Evolutionary conservation across 1,140 invertebrate species (phyloP), one percentile per base, ranked within the genome.

Genomic region (Oryzaephilus surinamensis): DNA sequence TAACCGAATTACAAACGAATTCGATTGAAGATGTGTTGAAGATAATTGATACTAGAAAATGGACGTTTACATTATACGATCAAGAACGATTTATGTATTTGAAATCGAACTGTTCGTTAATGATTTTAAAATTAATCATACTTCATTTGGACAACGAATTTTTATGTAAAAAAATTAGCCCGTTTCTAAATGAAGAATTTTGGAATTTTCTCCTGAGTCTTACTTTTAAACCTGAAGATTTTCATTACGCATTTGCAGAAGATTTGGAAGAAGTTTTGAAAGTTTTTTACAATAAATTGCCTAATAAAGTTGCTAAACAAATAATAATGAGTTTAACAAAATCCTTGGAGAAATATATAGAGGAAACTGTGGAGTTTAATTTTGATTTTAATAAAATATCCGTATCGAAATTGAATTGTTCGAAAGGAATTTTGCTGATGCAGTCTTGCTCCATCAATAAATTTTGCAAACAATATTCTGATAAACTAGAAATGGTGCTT

Each of bases 61-160:
- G 40, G 45, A 32, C 17, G 3, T 45, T 41, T 23, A 51, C 45
- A 10, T 16, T 23, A 6, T 32, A 42, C 4, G 43, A 55, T 14
- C 45, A 46, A 20, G 33, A 45, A 33, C 27, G 29, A 36, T 58
- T 45, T 38, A 14, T 20, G 10, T 24, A 4, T 4, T 24, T 24
- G 11, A 47, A 42, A 45, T 45, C 28, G 7, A 26, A 14, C 10
- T 47, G 38, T 27, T 27, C 36, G 23, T 13, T 30, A 24, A 41
- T 42, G 7, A 43, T 50, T 27, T 38, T 46, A 20, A 36, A 46
- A 31, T 18, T 46, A 11, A 37, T 38, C 14, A 41, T 48, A 34
- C 20, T n/a, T 12, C 12, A 32, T n/a, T n/a, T n/a, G n/a, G n/a
- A n/a, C n/a, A n/a, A 45, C 13, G 35, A 40, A 41, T n/a, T 27